phyloP scores from a whole-genome alignment of 2,797 vertebrate genomes.

The Neomorphus geoffroyi region DNA sequence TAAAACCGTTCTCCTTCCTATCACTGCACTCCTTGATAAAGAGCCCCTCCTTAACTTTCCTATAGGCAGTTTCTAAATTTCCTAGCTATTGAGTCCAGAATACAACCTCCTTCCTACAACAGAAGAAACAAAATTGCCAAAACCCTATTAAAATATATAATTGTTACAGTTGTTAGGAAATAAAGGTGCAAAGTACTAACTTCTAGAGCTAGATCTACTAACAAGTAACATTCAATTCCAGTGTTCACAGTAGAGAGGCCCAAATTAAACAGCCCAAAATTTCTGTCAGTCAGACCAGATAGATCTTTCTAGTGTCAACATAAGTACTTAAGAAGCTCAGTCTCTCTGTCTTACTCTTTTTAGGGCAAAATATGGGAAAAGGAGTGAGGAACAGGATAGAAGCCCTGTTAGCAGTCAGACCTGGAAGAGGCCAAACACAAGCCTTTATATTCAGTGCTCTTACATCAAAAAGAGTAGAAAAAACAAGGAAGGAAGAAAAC shows the following conservation, averaged over 20 bases:
- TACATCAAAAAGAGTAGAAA: neutral
- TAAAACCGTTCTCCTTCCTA: too few relatives aligned
- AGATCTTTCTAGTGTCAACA: neutral
- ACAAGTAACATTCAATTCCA: neutral
- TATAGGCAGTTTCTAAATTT: neutral
- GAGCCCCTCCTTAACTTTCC: too few relatives aligned
- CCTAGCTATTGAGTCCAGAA: neutral
- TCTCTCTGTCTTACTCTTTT: neutral
- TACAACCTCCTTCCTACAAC: neutral
- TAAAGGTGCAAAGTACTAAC: neutral
- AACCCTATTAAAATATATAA: neutral
- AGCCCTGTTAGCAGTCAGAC: neutral
- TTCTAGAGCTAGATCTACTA: neutral
- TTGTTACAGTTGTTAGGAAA: neutral
- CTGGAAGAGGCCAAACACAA: neutral
- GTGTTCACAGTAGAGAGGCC: neutral
- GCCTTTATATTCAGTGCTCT: neutral
- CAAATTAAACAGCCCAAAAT: neutral
- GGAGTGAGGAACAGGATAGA: neutral
- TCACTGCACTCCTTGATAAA: too few relatives aligned
- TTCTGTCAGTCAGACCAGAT: neutral
- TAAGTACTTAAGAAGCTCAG: neutral
- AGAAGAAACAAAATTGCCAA: neutral
- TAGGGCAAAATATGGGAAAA: neutral
- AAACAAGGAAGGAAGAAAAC: neutral